These are phyloP conservation scores for Piprites chloris DNA, from an alignment of 2,113 vertebrate genomes.

Conservation along the genomic window DNA sequence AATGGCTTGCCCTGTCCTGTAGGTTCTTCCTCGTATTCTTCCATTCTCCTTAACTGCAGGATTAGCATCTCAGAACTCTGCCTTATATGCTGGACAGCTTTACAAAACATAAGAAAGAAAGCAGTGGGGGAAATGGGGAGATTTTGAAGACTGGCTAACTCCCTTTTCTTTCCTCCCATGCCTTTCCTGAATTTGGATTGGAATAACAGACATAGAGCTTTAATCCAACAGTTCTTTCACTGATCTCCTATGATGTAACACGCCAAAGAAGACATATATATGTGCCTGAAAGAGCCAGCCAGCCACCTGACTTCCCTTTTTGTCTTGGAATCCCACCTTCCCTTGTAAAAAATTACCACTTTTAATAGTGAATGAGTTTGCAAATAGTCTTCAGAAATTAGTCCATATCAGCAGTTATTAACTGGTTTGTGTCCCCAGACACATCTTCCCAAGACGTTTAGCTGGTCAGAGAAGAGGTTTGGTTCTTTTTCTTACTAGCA, in stretches of 20 bases:
- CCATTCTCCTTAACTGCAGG: not conserved
- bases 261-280: not conserved
- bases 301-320: not conserved
- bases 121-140: not conserved
- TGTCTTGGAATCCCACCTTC: not conserved
- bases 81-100: not conserved
- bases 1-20: not conserved
- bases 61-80: not conserved
- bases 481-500: not conserved
- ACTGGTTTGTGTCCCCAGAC: not conserved
- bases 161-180: not conserved
- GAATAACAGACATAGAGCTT: not conserved
- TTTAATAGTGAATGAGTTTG: not conserved
- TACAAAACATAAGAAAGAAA: not conserved
- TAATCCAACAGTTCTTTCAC: not conserved
- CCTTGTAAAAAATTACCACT: not conserved
- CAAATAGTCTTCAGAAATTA: conserved; percentile 1
- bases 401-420: not conserved
- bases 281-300: not conserved
- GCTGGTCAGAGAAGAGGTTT: not conserved
- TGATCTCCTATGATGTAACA: not conserved
- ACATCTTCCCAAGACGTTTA: not conserved
- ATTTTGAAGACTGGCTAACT: not conserved
- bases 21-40: not conserved
- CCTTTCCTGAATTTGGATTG: not conserved